phyloP scores from a whole-genome alignment of 1,140 invertebrate genomes.

The Eurosta solidaginis region DNA sequence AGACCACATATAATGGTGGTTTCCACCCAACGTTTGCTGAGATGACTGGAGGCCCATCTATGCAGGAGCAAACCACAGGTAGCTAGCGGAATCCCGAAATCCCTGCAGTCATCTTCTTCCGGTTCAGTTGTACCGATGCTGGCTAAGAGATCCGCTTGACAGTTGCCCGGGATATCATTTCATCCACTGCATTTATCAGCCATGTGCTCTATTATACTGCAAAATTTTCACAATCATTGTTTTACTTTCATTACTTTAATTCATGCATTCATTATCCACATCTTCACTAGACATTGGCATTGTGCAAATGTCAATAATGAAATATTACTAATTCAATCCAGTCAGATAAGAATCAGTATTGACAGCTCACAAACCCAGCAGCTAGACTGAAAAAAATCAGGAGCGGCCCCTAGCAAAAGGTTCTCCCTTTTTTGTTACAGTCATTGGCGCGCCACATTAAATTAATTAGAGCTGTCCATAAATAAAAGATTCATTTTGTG shows the following conservation, averaged over 20 bases:
- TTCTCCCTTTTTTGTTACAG: background rate
- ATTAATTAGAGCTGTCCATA: slow-evolving; percentile 27
- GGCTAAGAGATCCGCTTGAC: no score
- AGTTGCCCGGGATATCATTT: no score
- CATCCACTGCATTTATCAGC: no score
- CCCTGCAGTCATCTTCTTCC: no score
- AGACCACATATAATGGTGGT: no score
- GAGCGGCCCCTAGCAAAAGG: background rate
- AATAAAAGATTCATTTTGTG: slow-evolving; percentile 26
- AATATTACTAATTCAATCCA: slow-evolving; percentile 12
- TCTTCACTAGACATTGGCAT: no score
- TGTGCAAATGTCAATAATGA: slow-evolving; percentile 13
- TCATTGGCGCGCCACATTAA: slow-evolving; percentile 20
- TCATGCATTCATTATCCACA: background rate
- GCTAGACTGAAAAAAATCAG: background rate
- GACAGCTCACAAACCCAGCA: background rate
- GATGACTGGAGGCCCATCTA: no score
- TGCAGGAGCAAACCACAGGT: no score
- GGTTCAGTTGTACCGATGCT: no score
- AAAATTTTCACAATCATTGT: background rate
- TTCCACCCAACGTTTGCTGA: no score
- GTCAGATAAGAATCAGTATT: slow-evolving; percentile 14
- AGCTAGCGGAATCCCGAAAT: no score
- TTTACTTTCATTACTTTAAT: background rate
- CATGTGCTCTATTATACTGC: no score